Evolutionary conservation across 2,797 vertebrate genomes (phyloP).

Genomic region (Lepilemur septentrionalis): DNA sequence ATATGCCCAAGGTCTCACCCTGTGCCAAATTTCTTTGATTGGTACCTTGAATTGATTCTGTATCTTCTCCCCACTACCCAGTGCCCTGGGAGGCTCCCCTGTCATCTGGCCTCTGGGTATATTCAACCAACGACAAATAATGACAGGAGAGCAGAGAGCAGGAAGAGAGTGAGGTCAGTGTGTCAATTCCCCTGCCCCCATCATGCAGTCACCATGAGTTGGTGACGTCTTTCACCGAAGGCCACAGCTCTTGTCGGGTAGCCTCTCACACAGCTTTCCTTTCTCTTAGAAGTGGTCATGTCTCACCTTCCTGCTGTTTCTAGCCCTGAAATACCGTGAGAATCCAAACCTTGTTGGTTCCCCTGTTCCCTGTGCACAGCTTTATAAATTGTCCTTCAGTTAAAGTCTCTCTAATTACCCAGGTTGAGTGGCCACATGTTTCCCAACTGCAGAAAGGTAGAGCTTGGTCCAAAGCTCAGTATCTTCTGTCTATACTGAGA

Average conservation of each 20-base stretch:
- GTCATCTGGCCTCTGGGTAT: background rate
- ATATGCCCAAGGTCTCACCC: background rate
- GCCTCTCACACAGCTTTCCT: background rate
- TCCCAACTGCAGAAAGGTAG: background rate
- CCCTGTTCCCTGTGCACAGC: background rate
- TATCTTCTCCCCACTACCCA: background rate
- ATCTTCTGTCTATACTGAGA: background rate
- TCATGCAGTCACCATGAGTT: background rate
- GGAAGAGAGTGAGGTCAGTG: background rate
- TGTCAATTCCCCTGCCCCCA: no score
- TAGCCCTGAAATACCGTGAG: background rate
- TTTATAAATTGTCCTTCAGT: background rate
- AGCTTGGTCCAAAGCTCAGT: background rate
- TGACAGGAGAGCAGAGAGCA: background rate
- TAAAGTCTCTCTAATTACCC: background rate
- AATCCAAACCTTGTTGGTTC: background rate
- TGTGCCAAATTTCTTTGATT: background rate
- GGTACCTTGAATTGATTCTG: background rate
- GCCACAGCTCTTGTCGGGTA: background rate
- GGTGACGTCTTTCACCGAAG: background rate
- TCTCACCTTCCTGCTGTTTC: background rate
- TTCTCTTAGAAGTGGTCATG: background rate
- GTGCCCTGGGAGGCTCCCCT: background rate
- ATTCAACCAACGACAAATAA: background rate
- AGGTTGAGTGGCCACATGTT: background rate